Percentiles rank a stretch among this genome's conserved stretches.
Evolutionary conservation across 2,113 vertebrate species (phyloP).

Genomic region (Thryonomys swinderianus): DNA sequence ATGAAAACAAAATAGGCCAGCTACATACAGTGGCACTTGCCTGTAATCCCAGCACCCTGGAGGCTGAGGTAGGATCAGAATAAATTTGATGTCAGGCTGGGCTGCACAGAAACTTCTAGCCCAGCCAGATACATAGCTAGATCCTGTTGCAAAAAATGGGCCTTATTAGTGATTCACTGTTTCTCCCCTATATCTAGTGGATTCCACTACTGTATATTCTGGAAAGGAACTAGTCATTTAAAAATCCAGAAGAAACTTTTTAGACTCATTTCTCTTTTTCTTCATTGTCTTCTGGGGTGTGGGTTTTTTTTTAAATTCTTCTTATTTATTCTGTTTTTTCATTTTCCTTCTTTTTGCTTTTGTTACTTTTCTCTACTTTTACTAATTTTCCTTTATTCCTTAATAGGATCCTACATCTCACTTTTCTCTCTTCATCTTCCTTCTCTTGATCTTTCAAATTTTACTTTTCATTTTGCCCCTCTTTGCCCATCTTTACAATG

Average conservation of each 20-base stretch:
- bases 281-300: background rate
- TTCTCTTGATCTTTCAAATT: background rate
- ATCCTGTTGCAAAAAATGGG: background rate
- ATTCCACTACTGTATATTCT: background rate
- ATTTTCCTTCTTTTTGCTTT: background rate
- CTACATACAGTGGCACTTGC: background rate
- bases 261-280: background rate
- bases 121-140: background rate
- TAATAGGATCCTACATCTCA: background rate
- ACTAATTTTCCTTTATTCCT: background rate
- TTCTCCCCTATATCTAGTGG: background rate
- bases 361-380: background rate
- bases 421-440: background rate
- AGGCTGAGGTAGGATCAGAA: background rate
- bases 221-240: background rate
- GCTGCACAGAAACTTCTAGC: background rate
- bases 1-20: background rate
- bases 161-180: background rate
- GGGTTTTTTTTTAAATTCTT: background rate
- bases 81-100: background rate
- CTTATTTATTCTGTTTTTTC: background rate
- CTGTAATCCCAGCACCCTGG: background rate
- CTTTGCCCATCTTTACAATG: background rate
- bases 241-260: background rate
- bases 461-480: background rate